Conservation (phyloP, 1,140 invertebrate genomes). For the Thaumetopoea pityocampa region DNA sequence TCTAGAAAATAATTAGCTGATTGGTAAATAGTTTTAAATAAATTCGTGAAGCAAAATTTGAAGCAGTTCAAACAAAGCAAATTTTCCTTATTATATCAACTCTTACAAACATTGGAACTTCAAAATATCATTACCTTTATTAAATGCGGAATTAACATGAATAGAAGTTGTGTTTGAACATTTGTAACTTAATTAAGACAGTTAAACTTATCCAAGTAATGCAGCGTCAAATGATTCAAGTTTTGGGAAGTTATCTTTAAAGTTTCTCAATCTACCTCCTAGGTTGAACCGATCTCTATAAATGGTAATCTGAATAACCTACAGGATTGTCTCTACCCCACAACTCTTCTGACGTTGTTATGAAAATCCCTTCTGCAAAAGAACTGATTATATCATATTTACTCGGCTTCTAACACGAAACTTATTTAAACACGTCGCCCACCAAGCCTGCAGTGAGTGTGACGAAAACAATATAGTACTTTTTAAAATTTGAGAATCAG, state of each 20-base stretch:
- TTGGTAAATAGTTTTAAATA: too few species aligned
- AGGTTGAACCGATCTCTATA: constrained; percentile 61
- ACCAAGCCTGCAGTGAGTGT: too few species aligned
- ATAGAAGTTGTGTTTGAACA: constrained; percentile 39
- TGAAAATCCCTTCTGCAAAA: constrained; percentile 44
- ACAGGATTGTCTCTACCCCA: constrained; percentile 27
- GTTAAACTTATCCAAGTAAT: constrained; percentile 69
- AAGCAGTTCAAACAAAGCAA: too few species aligned
- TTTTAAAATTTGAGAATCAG: too few species aligned
- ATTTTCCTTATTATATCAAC: too few species aligned
- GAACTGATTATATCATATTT: constrained; percentile 31
- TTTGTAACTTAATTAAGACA: constrained; percentile 62
- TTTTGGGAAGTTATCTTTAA: constrained; percentile 69
- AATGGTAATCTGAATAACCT: constrained; percentile 64
- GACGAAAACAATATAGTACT: constrained; percentile 21
- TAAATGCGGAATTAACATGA: constrained; percentile 31
- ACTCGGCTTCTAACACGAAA: too few species aligned
- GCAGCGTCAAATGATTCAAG: constrained; percentile 69
- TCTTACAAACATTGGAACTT: constrained; percentile 4
- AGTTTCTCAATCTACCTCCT: constrained; percentile 68
- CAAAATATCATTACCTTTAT: constrained; percentile 19
- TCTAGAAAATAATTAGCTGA: too few species aligned
- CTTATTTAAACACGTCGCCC: too few species aligned
- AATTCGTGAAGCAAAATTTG: too few species aligned
- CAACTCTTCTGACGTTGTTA: constrained; percentile 42